A percentile compares a stretch with the other conserved stretches of the same genome.
phyloP scores from a whole-genome alignment of 2,797 vertebrate genomes.

The Lerista edwardsae region DNA sequence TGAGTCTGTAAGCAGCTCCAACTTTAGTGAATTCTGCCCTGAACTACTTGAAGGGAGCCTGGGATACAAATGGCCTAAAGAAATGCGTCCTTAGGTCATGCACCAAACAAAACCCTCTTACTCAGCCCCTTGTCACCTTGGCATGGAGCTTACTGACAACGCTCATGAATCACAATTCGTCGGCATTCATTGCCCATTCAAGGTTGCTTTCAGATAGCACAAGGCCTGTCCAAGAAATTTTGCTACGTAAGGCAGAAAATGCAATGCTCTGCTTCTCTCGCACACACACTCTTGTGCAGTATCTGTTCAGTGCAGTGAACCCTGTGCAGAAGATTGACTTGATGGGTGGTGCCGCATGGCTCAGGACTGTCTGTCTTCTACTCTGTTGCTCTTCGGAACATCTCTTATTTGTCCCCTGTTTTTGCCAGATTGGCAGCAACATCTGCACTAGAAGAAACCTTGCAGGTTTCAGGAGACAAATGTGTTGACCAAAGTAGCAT shows the following conservation, averaged over 20 bases:
- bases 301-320: no score
- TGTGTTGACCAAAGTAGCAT: no score
- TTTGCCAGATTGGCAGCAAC: neutral
- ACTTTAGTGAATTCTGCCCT: neutral
- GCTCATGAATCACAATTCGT: slow-evolving; percentile 1
- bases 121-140: neutral
- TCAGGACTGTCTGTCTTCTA: neutral
- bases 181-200: slow-evolving; percentile 24
- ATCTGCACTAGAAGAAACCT: neutral
- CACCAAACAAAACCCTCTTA: neutral
- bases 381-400: neutral
- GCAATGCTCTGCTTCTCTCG: neutral
- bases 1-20: no score
- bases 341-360: neutral
- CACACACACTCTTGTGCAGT: no score
- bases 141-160: neutral
- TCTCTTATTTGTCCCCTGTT: no score
- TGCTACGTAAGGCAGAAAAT: neutral
- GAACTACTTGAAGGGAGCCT: neutral
- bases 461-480: neutral
- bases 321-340: neutral
- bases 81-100: slow-evolving; percentile 8
- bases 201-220: slow-evolving; percentile 14
- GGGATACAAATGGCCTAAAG: neutral
- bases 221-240: neutral